phyloP scores from a whole-genome alignment of 2,888 invertebrate genomes.

The Agrenia bidenticulata region DNA sequence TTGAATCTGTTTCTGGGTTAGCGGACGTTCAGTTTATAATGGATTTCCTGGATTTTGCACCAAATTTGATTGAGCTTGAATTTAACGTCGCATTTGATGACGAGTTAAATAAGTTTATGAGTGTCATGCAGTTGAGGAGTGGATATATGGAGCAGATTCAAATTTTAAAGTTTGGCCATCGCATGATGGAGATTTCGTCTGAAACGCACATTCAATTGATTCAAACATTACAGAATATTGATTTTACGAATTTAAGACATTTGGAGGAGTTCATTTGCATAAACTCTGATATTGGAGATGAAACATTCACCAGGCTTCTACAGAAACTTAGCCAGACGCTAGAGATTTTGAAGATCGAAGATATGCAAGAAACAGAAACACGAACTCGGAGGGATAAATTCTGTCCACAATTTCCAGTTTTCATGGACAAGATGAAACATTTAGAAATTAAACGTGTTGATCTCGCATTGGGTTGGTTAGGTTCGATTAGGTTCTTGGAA shows the following conservation, averaged over 20 bases:
- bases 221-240: background rate
- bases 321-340: background rate
- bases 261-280: background rate
- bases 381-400: background rate
- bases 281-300: background rate
- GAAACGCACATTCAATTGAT: slow-evolving; percentile 10
- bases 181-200: background rate
- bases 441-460: background rate
- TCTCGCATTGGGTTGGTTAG: background rate
- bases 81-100: slow-evolving; percentile 12
- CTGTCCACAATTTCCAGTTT: background rate
- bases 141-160: background rate
- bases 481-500: background rate
- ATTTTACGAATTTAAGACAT: background rate
- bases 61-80: background rate
- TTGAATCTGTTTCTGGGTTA: background rate
- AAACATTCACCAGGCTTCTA: background rate
- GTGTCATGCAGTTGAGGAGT: slow-evolving; percentile 1
- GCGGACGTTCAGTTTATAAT: slow-evolving; percentile 3
- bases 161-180: background rate
- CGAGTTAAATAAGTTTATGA: slow-evolving; percentile 5
- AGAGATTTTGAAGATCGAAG: background rate
- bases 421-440: background rate
- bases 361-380: background rate
- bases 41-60: slow-evolving; percentile 7